Base-by-base conservation (phyloP, 2,888 invertebrate genomes). In the Masnerella sp. region DNA sequence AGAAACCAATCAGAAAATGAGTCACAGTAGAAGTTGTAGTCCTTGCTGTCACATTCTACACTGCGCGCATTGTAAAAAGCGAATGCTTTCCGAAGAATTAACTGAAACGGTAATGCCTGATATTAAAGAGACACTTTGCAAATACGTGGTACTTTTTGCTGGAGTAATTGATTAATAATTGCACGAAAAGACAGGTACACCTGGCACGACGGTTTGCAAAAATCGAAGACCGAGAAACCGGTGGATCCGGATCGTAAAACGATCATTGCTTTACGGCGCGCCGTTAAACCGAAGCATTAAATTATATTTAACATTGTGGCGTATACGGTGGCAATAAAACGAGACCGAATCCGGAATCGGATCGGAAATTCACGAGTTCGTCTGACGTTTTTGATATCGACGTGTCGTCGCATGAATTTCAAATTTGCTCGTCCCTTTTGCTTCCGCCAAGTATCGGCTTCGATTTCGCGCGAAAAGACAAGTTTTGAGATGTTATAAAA, bases 311-410 rank as follows among this genome's bases (percentile, higher is more conserved):
- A 62, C 47, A 51, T 51, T 62, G 40, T 51, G 25, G 47, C 28
- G 12, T 65, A 54, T 65, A 45, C 9, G 54, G 12, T 54, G 54
- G 65, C 43, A 45, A 65, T 65, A 65, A 54, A 45, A 64, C 28
- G 45, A 3, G 9, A 14, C 20, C 52, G 5, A 64, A 58, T 43
- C 40, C 42, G 45, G 64, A 71, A 64, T 71, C 49, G 62, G 47
- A 75, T 71, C 54, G 47, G 49, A 71, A 69, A 67, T 75, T 78
- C 40, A 64, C 62, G 54, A 62, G 61, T 36, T 56, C 25, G 47
- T 79, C 81, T 80, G 78, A 73, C 74, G 82, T 78, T 79, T 83
- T 81, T 81, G 82, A 79, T 70, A 7, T 5, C 14, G 14, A 5
- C 74, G 65, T 34, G 73, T 75, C 67, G 51, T 43, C 38, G 30